Conservation (phyloP, 2,797 vertebrate species). For the Premnoplex brunnescens region DNA sequence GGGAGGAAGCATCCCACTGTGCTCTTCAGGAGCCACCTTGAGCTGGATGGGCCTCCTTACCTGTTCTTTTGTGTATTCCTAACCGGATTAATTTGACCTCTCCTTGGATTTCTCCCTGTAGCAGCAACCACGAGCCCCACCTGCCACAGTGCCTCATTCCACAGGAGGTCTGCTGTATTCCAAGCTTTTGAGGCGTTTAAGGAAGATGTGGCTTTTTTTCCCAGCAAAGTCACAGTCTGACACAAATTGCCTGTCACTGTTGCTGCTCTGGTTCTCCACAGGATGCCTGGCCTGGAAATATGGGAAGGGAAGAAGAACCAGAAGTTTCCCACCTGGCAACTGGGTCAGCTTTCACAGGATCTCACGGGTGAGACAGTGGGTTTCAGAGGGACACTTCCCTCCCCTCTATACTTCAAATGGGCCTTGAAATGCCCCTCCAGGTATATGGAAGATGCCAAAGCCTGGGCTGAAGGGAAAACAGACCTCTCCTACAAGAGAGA, state of each 20-base stretch:
- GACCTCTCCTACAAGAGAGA: neutral
- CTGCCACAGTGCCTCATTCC: neutral
- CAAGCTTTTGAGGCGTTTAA: neutral
- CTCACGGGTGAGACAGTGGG: neutral
- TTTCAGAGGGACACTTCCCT: neutral
- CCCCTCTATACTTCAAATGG: neutral
- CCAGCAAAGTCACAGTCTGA: neutral
- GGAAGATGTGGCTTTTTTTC: neutral
- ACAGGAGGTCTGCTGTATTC: neutral
- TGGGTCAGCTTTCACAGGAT: neutral
- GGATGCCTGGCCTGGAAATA: neutral
- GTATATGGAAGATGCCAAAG: neutral
- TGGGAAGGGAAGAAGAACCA: neutral
- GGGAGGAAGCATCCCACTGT: neutral
- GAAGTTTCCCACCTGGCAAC: neutral
- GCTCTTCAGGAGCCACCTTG: neutral
- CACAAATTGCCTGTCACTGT: neutral
- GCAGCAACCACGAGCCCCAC: neutral
- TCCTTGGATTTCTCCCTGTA: neutral
- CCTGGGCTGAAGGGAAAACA: neutral
- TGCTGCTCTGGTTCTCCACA: neutral
- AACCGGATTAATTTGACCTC: neutral
- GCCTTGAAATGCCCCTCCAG: neutral
- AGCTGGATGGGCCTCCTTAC: neutral
- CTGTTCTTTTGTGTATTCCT: neutral